A percentile compares a stretch with the other conserved stretches of the same genome.
Evolutionary conservation across 2,888 invertebrate genomes (phyloP).

Genomic region (Gerris lacustris): DNA sequence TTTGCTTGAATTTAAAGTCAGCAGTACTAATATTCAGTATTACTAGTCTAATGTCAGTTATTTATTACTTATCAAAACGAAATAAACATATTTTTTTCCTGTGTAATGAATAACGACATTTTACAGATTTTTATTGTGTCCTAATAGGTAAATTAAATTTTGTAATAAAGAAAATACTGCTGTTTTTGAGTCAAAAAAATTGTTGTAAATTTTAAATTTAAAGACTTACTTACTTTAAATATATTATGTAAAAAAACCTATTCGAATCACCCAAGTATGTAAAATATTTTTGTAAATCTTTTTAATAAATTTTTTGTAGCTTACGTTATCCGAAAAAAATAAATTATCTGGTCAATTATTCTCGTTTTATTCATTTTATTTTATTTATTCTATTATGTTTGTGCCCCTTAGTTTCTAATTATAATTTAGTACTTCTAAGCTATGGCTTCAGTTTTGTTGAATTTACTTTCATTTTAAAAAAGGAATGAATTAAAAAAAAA

Average conservation of each 20-base stretch:
- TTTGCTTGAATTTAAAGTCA: no score
- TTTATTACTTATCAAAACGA: no score
- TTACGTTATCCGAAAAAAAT: slow-evolving; percentile 2
- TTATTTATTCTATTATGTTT: neutral
- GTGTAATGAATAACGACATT: no score
- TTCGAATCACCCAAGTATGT: neutral
- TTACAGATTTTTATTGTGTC: neutral
- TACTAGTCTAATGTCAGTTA: no score
- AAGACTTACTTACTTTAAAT: neutral
- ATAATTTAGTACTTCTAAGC: no score
- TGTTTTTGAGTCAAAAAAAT: neutral
- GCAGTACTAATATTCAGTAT: no score
- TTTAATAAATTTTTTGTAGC: neutral
- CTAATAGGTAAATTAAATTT: neutral
- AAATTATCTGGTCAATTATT: slow-evolving; percentile 3
- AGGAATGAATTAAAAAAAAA: no score
- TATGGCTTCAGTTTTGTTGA: no score
- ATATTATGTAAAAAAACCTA: neutral
- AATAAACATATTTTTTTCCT: no score
- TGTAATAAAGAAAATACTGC: neutral
- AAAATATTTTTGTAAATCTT: slow-evolving; percentile 3
- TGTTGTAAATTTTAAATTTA: neutral
- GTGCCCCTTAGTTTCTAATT: no score
- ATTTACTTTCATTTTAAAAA: no score
- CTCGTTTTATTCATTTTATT: neutral